Base-by-base conservation (phyloP, 2,113 vertebrate genomes). In the Henicopernis longicauda region DNA sequence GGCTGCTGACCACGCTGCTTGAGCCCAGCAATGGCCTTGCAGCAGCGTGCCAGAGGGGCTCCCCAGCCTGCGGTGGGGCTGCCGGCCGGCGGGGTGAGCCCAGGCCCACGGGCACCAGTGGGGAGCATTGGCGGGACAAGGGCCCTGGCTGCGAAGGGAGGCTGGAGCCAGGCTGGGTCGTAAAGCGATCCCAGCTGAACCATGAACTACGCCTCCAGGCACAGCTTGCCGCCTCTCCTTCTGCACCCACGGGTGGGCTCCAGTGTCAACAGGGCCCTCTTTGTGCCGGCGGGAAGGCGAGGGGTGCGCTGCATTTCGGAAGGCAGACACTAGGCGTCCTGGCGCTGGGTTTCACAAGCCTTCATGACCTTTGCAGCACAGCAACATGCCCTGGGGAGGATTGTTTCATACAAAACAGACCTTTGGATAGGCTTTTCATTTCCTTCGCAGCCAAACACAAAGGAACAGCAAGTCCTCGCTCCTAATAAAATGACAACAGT, bases 331-430 rank as follows among this genome's bases (percentile, higher is more conserved):
- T 6, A 29, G 69, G 81, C 40, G 8, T 86, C 86, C 78, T n/a
- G 77, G 50, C 0, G n/a, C 89, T 74, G 93, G 26, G 16, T 93
- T 96, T 95, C 95, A 94, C 89, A 71, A 92, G 84, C 73, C 78
- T 70, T 91, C 81, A 7, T 61, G 91, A 96, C 95, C 96, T 95
- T 93, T 72, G 73, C 91, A 65, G 87, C 85, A 10, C 90, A 90
- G 93, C 74, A 78, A 82, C 25, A 5, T 79, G 93, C 96, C 96
- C 91, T 65, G 89, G 96, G 94, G 96, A 95, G 72, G 80, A 89
- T 93, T 92, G 86, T 86, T 94, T 95, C 95, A 91, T 91, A 42
- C 89, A 90, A 89, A 97, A 59, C 94, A 97, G 96, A 95, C 85
- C 89, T 93, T 97, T 95, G 90, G 95, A 95, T 74, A 89, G 80